Conservation (phyloP, 2,113 vertebrate species). For the Pelodiscus sinensis region DNA sequence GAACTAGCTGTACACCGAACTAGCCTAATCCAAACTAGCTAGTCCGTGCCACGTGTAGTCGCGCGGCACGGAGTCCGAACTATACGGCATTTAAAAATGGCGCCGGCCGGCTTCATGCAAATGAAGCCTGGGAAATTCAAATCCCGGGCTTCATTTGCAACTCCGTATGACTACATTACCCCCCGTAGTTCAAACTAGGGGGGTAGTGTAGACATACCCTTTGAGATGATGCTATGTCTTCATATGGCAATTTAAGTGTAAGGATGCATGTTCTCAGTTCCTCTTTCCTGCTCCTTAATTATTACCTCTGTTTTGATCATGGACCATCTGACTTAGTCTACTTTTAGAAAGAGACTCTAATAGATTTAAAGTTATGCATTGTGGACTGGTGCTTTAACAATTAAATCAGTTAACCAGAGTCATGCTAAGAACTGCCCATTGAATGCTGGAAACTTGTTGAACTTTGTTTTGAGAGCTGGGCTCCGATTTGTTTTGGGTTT, state of each 20-base stretch:
- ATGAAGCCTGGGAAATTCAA: no score
- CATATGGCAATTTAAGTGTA: background rate
- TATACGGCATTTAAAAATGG: no score
- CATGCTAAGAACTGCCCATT: background rate
- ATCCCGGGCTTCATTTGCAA: no score
- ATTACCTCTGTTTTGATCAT: background rate
- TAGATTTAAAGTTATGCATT: background rate
- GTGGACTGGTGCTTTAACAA: background rate
- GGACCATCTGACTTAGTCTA: no score
- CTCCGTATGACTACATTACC: no score
- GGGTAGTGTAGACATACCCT: no score
- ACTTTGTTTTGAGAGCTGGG: background rate
- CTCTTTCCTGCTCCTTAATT: background rate
- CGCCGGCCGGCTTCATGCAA: no score
- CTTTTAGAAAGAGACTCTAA: background rate
- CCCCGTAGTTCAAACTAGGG: no score
- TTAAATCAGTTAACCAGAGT: background rate
- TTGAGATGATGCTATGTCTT: background rate
- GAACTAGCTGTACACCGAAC: no score
- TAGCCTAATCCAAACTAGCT: no score
- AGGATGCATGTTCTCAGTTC: background rate
- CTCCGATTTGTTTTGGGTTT: background rate
- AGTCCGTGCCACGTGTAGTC: no score
- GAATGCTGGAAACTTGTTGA: background rate
- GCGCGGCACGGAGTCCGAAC: no score